Conservation (phyloP, 2,113 vertebrate genomes). For the Mustelus asterias region DNA sequence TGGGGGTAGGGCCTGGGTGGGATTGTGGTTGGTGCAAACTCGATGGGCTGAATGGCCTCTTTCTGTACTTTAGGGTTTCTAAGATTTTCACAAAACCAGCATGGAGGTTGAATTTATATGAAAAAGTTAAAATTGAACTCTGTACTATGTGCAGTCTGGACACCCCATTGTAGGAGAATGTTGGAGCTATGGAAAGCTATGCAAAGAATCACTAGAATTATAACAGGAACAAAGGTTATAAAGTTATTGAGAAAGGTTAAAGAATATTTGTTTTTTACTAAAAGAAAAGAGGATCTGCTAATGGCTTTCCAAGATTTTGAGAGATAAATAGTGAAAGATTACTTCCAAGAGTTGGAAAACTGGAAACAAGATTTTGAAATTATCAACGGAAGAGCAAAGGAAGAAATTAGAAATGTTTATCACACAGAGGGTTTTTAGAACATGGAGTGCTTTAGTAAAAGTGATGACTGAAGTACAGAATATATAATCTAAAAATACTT, state of each 20-base stretch:
- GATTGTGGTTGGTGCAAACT: no score
- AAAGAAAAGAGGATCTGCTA: neutral
- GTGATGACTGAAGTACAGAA: neutral
- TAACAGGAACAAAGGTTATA: neutral
- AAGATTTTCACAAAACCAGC: neutral
- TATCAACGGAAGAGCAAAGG: neutral
- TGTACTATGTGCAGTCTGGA: neutral
- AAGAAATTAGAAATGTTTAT: neutral
- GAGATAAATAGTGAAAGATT: neutral
- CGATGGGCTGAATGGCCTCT: no score
- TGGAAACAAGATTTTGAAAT: neutral
- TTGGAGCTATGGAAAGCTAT: neutral
- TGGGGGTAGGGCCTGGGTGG: no score
- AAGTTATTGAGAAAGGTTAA: neutral
- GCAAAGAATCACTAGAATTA: neutral
- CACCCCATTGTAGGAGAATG: neutral
- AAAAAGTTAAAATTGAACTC: neutral
- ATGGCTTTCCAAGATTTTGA: neutral
- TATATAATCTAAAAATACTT: neutral
- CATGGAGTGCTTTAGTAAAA: neutral
- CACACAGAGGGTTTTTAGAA: no score
- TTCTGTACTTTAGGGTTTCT: no score
- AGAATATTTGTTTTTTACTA: neutral
- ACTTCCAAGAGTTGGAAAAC: neutral
- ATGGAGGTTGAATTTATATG: neutral